phyloP scores from a whole-genome alignment of 2,888 invertebrate genomes.

The Chirona hameri region DNA sequence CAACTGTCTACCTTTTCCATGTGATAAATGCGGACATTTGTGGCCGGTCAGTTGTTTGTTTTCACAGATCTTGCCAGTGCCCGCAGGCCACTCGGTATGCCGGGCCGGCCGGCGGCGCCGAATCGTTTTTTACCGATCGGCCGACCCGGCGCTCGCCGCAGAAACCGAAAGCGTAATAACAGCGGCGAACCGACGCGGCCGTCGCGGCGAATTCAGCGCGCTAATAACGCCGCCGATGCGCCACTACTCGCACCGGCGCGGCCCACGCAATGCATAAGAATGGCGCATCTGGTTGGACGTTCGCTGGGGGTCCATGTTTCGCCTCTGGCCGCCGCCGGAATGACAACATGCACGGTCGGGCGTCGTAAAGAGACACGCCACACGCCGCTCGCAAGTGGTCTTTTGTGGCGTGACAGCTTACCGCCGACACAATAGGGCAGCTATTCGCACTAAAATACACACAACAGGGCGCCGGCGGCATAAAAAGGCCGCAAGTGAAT shows the following conservation, averaged over 20 bases:
- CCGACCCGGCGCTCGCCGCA: background rate
- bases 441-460: background rate
- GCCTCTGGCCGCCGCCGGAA: background rate
- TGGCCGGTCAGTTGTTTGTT: too few relatives aligned
- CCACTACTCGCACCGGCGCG: background rate
- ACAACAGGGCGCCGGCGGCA: background rate
- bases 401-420: conserved; percentile 9
- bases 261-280: conserved; percentile 24
- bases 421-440: background rate
- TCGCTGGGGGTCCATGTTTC: background rate
- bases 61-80: too few relatives aligned
- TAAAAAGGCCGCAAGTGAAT: background rate
- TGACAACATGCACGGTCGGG: background rate
- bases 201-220: background rate
- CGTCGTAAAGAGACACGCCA: background rate
- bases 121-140: background rate
- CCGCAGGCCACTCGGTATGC: background rate
- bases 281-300: background rate
- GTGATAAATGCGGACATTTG: too few relatives aligned
- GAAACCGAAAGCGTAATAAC: conserved; percentile 12
- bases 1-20: too few relatives aligned
- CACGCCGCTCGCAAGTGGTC: background rate
- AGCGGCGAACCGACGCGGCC: background rate
- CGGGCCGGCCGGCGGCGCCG: background rate
- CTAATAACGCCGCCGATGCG: conserved; percentile 2